A percentile compares a stretch with the other conserved stretches of the same genome.
Evolutionary conservation across 35 echinoderm and acorn worm genomes (phyloP).

Genomic region (Diadema setosum): DNA sequence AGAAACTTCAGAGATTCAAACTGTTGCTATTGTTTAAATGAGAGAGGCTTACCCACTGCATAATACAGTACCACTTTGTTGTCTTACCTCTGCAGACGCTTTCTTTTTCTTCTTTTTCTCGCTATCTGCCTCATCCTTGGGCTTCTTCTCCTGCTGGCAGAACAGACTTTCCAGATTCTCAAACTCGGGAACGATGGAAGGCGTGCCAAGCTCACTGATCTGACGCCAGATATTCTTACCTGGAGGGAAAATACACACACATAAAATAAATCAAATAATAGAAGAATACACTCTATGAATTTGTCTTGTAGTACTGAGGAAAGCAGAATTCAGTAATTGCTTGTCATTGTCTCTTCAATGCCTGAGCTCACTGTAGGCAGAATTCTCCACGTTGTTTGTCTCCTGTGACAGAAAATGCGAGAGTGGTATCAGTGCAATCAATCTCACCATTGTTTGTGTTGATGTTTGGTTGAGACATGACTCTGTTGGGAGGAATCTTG

Average conservation of each 20-base stretch:
- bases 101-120: constrained; percentile 74
- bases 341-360: too few species aligned
- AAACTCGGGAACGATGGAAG: constrained; percentile 63
- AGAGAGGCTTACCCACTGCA: too few species aligned
- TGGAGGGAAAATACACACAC: background rate
- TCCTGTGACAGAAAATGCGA: background rate
- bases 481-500: constrained; percentile 78
- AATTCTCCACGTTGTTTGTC: too few species aligned
- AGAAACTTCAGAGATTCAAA: too few species aligned
- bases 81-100: constrained; percentile 68
- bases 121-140: constrained; percentile 12
- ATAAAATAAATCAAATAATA: too few species aligned
- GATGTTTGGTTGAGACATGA: constrained; percentile 44
- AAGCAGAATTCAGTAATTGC: too few species aligned
- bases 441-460: too few species aligned
- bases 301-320: too few species aligned
- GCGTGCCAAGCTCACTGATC: constrained; percentile 60
- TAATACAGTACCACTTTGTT: too few species aligned
- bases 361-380: too few species aligned
- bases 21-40: too few species aligned
- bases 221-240: constrained; percentile 80
- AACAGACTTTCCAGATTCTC: constrained; percentile 82
- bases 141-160: constrained; percentile 61
- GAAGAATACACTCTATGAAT: too few species aligned
- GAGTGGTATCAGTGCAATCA: background rate